Conservation (phyloP, 2,888 invertebrate species). For the Hypena proboscidalis region DNA sequence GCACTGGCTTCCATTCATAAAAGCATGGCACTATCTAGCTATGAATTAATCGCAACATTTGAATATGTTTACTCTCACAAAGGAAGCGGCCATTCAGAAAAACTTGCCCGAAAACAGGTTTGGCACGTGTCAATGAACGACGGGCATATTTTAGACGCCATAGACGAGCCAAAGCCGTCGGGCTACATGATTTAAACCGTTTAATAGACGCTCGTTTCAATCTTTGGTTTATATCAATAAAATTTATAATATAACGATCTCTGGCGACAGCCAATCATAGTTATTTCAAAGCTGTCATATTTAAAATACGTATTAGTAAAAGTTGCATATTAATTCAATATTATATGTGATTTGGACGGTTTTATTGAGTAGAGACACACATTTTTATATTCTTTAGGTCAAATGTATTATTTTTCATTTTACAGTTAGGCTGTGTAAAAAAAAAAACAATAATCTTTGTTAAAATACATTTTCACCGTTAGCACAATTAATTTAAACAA, state of each 20-base stretch:
- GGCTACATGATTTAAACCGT: conserved; percentile 77
- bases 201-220: conserved; percentile 71
- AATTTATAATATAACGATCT: conserved; percentile 56
- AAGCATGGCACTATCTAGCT: conserved; percentile 80
- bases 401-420: neutral
- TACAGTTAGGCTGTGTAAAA: too few relatives aligned
- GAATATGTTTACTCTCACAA: conserved; percentile 84
- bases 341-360: conserved; percentile 12
- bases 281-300: conserved; percentile 23
- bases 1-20: conserved; percentile 80
- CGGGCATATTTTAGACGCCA: conserved; percentile 79
- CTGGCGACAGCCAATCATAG: conserved; percentile 44
- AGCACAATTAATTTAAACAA: too few relatives aligned
- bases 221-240: conserved; percentile 66
- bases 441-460: too few relatives aligned
- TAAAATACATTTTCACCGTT: too few relatives aligned
- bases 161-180: conserved; percentile 61
- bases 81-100: conserved; percentile 84
- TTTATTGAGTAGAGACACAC: conserved; percentile 10
- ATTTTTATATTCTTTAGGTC: neutral
- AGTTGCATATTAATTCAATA: conserved; percentile 27
- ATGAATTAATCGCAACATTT: conserved; percentile 86
- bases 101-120: conserved; percentile 81
- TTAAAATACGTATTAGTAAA: conserved; percentile 20
- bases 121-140: conserved; percentile 85